phyloP scores from a whole-genome alignment of 2,797 vertebrate genomes.

The Apogon hyalosoma region DNA sequence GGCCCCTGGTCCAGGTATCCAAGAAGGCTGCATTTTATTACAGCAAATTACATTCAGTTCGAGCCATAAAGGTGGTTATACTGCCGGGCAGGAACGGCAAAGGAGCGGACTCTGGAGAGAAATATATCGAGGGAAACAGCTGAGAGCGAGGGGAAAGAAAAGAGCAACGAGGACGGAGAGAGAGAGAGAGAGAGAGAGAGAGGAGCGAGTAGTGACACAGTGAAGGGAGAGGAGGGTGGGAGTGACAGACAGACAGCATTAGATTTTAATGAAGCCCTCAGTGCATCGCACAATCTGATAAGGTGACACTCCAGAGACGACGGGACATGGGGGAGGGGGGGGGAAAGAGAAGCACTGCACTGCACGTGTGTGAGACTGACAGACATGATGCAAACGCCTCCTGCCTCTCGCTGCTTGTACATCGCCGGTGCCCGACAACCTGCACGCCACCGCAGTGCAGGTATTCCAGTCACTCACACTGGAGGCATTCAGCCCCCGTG shows the following conservation, averaged over 20 bases:
- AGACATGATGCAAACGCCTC: conserved; percentile 11
- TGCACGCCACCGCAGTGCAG: conserved; percentile 23
- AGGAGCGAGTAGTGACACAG: too few relatives aligned
- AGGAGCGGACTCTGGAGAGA: neutral
- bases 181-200: too few relatives aligned
- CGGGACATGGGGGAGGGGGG: conserved; percentile 3
- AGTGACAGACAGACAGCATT: conserved; percentile 13
- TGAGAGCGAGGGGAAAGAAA: too few relatives aligned
- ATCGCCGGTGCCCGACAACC: conserved; percentile 11
- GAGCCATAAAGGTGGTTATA: too few relatives aligned
- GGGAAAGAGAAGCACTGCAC: neutral
- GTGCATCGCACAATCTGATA: conserved; percentile 25
- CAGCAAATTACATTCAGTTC: too few relatives aligned
- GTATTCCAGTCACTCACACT: conserved; percentile 24
- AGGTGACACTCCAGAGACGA: conserved; percentile 47
- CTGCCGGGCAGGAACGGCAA: too few relatives aligned
- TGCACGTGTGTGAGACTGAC: neutral
- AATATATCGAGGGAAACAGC: neutral
- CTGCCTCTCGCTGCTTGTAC: conserved; percentile 12
- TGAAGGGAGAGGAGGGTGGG: neutral
- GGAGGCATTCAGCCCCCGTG: neutral
- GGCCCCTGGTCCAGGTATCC: too few relatives aligned
- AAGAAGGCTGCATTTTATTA: too few relatives aligned
- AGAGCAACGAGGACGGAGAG: too few relatives aligned
- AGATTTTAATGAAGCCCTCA: conserved; percentile 55